Percentiles rank a stretch among this genome's conserved stretches.
Evolutionary conservation across 2,113 vertebrate genomes (phyloP).

Genomic region (Colistium nudipinnis): DNA sequence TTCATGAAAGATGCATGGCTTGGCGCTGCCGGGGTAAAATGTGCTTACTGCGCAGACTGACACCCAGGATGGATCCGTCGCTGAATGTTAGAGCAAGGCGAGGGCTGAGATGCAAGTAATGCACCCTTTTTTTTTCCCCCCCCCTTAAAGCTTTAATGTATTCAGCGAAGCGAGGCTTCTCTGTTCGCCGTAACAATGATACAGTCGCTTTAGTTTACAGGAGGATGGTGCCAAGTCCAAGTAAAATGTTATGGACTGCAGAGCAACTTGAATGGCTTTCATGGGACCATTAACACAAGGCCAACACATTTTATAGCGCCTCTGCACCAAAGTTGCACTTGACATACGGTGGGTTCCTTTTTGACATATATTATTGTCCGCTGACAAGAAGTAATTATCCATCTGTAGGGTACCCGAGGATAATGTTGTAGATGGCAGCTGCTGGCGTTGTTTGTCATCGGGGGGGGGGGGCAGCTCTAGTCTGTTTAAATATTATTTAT

Average conservation of each 20-base stretch:
- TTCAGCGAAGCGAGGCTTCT: constrained; percentile 26
- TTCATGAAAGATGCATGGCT: constrained; percentile 78
- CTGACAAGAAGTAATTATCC: background rate
- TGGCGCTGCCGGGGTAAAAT: constrained; percentile 53
- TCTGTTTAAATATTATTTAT: background rate
- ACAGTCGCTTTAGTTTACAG: constrained; percentile 27
- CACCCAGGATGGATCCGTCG: constrained; percentile 59
- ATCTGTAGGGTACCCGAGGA: background rate
- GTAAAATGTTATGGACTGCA: constrained; percentile 18
- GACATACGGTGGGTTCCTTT: background rate
- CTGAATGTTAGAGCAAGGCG: constrained; percentile 51
- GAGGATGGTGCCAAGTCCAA: constrained; percentile 4
- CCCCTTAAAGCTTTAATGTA: constrained; percentile 36
- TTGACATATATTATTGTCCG: background rate
- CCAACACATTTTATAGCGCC: background rate
- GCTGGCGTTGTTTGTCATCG: constrained; percentile 1
- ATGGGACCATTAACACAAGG: constrained; percentile 25
- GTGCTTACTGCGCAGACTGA: constrained; percentile 64
- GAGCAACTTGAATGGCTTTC: constrained; percentile 39
- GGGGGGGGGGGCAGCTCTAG: too few relatives aligned
- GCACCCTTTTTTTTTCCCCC: constrained; percentile 22
- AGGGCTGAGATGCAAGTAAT: constrained; percentile 53
- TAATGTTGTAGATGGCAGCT: background rate
- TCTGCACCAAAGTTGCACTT: background rate
- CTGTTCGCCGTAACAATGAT: constrained; percentile 24